Percentiles rank a stretch among this genome's conserved stretches.
phyloP scores from a whole-genome alignment of 2,797 vertebrate genomes.

The Aratinga solstitialis region DNA sequence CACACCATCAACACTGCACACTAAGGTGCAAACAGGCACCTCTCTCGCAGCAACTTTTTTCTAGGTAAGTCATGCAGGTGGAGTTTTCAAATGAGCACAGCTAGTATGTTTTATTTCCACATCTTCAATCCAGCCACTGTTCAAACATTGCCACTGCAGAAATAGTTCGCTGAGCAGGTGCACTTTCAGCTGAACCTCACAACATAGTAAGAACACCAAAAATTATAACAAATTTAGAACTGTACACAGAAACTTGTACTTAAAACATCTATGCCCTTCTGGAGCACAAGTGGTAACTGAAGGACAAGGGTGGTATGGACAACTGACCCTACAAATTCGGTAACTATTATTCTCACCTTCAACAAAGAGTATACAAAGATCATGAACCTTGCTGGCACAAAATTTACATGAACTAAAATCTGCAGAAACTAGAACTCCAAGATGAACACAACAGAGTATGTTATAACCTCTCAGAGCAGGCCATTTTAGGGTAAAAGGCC shows the following conservation, averaged over 20 bases:
- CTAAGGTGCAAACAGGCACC: not conserved
- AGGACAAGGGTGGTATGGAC: not conserved
- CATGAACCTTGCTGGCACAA: rapidly evolving
- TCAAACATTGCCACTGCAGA: not conserved
- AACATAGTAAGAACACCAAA: not conserved
- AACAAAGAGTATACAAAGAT: not conserved
- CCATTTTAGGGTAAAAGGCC: not conserved
- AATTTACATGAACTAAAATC: not conserved
- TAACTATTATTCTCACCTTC: not conserved
- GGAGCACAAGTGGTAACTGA: not conserved
- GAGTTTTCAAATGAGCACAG: not conserved
- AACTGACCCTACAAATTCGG: not conserved
- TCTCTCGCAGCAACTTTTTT: rapidly evolving
- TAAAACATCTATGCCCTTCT: not conserved
- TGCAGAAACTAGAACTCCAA: not conserved
- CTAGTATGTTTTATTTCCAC: not conserved
- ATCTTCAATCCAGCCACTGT: not conserved
- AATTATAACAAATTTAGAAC: not conserved
- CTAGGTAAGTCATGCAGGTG: rapidly evolving
- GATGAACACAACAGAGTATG: not conserved
- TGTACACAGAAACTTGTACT: not conserved
- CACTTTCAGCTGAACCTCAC: not conserved
- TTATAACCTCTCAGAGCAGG: not conserved
- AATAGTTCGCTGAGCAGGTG: not conserved
- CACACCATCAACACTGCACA: not conserved